Evolutionary conservation across 2,888 invertebrate genomes (phyloP).

Genomic region (Eristalinus aeneus): DNA sequence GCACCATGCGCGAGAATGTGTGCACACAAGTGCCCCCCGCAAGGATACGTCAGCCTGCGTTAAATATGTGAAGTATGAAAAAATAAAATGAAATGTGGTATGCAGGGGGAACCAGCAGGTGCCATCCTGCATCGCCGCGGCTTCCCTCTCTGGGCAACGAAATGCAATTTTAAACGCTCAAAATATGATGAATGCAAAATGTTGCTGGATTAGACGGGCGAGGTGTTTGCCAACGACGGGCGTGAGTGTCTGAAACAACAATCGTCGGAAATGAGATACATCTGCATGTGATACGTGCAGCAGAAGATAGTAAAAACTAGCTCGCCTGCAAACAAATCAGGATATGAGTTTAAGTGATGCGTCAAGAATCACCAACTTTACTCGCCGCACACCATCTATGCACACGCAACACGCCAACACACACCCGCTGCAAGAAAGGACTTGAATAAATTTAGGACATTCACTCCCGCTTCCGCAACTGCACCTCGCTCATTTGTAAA

Average conservation of each 20-base stretch:
- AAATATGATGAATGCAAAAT: slow-evolving; percentile 64
- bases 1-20: not conserved
- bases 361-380: slow-evolving; percentile 58
- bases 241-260: slow-evolving; percentile 48
- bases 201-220: slow-evolving; percentile 37
- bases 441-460: slow-evolving; percentile 7
- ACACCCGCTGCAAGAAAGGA: not conserved
- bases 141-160: not conserved
- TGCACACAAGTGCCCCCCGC: not conserved
- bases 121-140: not conserved
- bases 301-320: slow-evolving; percentile 31
- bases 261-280: slow-evolving; percentile 63
- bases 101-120: not conserved
- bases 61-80: not conserved
- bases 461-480: slow-evolving; percentile 22
- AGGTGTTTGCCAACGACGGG: slow-evolving; percentile 11
- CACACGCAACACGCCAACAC: not conserved
- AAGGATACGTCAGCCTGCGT: not conserved
- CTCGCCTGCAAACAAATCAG: slow-evolving; percentile 63
- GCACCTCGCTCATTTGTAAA: slow-evolving; percentile 64
- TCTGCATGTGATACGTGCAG: slow-evolving; percentile 42
- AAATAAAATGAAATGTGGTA: not conserved
- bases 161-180: slow-evolving; percentile 53
- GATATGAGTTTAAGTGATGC: slow-evolving; percentile 69
- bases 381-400: not conserved